phyloP scores from a whole-genome alignment of 2,797 vertebrate species.

The Enoplosus armatus region DNA sequence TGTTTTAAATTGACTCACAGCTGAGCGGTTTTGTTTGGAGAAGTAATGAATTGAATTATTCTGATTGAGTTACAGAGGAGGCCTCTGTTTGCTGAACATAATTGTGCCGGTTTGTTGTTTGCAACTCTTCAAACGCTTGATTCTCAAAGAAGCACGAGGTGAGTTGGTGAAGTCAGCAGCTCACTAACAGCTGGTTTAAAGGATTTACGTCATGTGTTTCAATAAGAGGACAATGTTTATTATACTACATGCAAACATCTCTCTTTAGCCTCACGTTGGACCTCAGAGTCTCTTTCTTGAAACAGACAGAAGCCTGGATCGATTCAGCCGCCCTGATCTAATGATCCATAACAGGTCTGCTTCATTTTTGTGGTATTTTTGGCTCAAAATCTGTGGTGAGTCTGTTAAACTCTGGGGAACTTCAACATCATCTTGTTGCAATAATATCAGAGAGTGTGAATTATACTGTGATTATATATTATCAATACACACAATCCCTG shows the following conservation, averaged over 20 bases:
- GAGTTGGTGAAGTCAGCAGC: neutral
- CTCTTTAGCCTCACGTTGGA: neutral
- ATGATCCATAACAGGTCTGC: conserved; percentile 10
- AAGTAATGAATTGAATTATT: conserved; percentile 64
- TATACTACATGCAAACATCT: accelerated
- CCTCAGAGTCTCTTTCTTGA: neutral
- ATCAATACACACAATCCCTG: neutral
- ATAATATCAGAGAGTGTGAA: neutral
- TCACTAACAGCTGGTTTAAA: neutral
- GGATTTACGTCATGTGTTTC: neutral
- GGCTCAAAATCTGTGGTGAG: neutral
- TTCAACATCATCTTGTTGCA: neutral
- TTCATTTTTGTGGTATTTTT: conserved; percentile 17
- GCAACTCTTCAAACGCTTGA: neutral
- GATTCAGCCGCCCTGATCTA: neutral
- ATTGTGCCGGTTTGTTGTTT: conserved; percentile 20
- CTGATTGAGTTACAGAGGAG: conserved; percentile 45
- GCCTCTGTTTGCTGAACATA: conserved; percentile 4
- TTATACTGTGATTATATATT: conserved; percentile 7
- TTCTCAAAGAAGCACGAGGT: neutral
- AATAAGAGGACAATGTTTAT: neutral
- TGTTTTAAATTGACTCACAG: conserved; percentile 42
- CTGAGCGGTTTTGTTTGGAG: conserved; percentile 29
- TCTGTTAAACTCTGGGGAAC: neutral
- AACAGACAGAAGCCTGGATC: neutral